phyloP scores from a whole-genome alignment of 2,113 vertebrate genomes.

The Aldabrachelys gigantea region DNA sequence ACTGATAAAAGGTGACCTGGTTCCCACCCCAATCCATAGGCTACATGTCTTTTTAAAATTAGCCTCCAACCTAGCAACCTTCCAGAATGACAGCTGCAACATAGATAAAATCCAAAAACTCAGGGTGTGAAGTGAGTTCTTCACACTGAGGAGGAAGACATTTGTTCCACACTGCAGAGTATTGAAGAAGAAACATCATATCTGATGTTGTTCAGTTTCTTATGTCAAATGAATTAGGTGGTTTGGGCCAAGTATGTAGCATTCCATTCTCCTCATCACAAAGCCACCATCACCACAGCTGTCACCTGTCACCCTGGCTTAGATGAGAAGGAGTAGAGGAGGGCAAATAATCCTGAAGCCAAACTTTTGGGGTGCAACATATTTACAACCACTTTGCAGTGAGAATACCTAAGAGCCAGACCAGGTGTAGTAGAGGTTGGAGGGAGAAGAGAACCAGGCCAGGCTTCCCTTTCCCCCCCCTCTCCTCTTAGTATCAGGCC shows the following conservation, averaged over 20 bases:
- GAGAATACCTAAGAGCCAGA: neutral
- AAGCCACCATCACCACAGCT: slow-evolving; percentile 38
- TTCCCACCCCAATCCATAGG: neutral
- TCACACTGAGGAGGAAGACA: neutral
- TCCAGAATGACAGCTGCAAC: neutral
- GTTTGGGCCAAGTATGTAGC: slow-evolving; percentile 35
- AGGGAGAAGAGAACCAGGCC: neutral
- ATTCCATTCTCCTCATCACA: slow-evolving; percentile 14
- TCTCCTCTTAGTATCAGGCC: fast-evolving
- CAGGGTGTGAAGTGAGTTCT: fast-evolving
- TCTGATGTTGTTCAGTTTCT: neutral
- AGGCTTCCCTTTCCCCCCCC: neutral
- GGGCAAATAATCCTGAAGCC: neutral
- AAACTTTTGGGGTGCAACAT: neutral
- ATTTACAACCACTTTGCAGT: neutral
- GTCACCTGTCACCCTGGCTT: neutral
- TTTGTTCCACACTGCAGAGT: neutral
- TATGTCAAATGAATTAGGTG: neutral
- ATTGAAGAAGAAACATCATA: neutral
- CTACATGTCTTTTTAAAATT: neutral
- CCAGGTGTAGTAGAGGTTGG: fast-evolving
- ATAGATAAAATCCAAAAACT: neutral
- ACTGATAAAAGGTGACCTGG: neutral
- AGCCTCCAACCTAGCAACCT: neutral
- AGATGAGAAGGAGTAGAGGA: neutral